Conservation (phyloP, 2,888 invertebrate species). For the Dynastes maya region DNA sequence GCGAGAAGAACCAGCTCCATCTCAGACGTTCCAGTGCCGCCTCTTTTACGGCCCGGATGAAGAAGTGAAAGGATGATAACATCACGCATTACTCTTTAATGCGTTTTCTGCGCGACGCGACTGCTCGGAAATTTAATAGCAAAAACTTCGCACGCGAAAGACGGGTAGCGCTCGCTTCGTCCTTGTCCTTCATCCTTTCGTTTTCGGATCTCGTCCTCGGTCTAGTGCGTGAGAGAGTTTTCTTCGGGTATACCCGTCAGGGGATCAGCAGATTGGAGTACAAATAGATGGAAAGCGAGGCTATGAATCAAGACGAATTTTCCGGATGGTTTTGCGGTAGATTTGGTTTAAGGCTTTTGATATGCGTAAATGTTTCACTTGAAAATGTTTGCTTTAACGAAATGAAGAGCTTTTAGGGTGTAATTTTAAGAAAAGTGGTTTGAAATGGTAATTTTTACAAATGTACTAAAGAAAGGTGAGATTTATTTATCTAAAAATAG, state of each 20-base stretch:
- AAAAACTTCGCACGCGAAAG: constrained; percentile 19
- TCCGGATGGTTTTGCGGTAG: constrained; percentile 36
- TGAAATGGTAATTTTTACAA: too few relatives aligned
- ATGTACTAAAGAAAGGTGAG: too few relatives aligned
- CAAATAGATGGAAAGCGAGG: constrained; percentile 33
- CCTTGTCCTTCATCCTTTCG: constrained; percentile 4
- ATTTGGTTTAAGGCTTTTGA: constrained; percentile 27
- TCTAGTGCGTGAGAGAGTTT: constrained; percentile 3
- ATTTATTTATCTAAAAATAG: too few relatives aligned
- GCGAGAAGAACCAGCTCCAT: neutral
- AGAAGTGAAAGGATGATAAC: constrained; percentile 52
- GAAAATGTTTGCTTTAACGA: neutral
- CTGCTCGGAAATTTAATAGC: constrained; percentile 35
- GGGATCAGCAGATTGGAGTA: constrained; percentile 35
- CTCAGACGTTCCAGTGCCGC: constrained; percentile 8
- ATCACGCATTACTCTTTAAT: constrained; percentile 50
- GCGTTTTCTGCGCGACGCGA: constrained; percentile 24
- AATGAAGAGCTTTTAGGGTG: neutral
- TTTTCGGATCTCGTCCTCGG: neutral
- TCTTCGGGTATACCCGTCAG: neutral
- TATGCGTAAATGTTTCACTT: constrained; percentile 14
- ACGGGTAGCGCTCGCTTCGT: neutral
- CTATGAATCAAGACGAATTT: constrained; percentile 41
- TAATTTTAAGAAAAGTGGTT: too few relatives aligned
- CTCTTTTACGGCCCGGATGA: constrained; percentile 32